Evolutionary conservation across 2,797 vertebrate species (phyloP).

Genomic region (Pipistrellus kuhlii): DNA sequence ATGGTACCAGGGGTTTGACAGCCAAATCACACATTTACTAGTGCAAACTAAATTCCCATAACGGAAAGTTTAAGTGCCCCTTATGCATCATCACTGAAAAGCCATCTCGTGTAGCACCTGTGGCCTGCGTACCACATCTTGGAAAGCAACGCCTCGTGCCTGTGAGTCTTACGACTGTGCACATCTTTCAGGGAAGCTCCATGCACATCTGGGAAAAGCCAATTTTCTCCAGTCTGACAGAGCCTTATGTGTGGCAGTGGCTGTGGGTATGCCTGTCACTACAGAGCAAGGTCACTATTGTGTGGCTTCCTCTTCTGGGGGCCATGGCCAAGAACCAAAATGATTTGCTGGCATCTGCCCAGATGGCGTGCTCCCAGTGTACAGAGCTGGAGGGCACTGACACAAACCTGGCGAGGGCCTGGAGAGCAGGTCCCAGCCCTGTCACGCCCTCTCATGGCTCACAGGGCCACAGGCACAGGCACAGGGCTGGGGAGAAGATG

Average conservation of each 20-base stretch:
- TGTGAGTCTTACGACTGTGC: neutral
- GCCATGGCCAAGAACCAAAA: slow-evolving; percentile 27
- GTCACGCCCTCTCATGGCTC: slow-evolving; percentile 1
- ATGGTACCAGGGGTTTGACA: neutral
- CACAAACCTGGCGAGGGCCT: neutral
- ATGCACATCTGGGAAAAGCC: neutral
- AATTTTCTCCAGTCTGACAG: neutral
- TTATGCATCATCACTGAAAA: neutral
- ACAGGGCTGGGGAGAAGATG: neutral
- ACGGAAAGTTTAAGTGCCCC: neutral
- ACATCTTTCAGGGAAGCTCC: neutral
- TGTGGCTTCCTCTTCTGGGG: slow-evolving; percentile 38
- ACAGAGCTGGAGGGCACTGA: neutral
- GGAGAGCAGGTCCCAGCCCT: neutral
- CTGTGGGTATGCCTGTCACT: slow-evolving; percentile 25
- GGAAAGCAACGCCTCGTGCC: neutral
- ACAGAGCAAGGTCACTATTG: neutral
- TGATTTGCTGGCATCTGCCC: slow-evolving; percentile 27
- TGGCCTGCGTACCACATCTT: neutral
- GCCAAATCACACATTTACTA: neutral
- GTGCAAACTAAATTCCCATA: neutral
- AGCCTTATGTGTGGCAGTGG: neutral
- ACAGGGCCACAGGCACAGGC: neutral
- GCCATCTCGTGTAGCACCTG: neutral
- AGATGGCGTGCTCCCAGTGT: neutral